Percentiles rank a stretch among this genome's conserved stretches.
Conservation (phyloP, 2,113 vertebrate species). For the Azemiops feae region DNA sequence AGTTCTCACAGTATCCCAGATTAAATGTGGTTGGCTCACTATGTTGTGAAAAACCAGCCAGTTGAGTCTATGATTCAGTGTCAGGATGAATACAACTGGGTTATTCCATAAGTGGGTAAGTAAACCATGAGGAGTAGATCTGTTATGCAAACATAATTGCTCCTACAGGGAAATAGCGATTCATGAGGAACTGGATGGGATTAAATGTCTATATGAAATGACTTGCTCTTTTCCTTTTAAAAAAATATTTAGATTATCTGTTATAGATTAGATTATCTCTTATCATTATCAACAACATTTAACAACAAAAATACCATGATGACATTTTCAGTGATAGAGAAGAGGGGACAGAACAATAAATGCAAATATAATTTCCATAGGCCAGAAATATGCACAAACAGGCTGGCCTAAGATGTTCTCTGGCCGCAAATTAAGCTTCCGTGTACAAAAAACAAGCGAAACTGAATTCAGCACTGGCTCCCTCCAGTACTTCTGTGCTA, state of each 20-base stretch:
- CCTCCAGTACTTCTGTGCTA: not conserved
- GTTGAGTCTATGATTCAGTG: not conserved
- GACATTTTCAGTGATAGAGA: not conserved
- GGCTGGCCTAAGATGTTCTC: not conserved
- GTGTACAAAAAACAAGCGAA: not conserved
- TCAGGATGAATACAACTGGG: not conserved
- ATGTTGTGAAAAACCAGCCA: not conserved
- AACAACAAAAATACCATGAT: not conserved
- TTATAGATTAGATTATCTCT: not conserved
- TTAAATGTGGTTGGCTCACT: not conserved
- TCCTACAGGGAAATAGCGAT: not conserved
- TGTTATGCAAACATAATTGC: not conserved
- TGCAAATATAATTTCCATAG: not conserved
- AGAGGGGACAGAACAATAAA: not conserved
- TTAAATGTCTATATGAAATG: not conserved
- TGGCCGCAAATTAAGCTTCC: not conserved
- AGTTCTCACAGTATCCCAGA: not conserved
- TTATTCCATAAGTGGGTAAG: not conserved
- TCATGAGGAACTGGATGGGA: not conserved
- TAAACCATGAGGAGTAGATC: not conserved
- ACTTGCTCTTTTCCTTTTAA: not conserved
- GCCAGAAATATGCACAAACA: not conserved
- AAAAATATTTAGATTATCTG: not conserved
- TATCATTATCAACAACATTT: not conserved
- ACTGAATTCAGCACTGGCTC: not conserved